Evolutionary conservation across 2,888 invertebrate genomes (phyloP), one percentile per base, ranked within the genome.

Genomic region (Drosophila formosana): DNA sequence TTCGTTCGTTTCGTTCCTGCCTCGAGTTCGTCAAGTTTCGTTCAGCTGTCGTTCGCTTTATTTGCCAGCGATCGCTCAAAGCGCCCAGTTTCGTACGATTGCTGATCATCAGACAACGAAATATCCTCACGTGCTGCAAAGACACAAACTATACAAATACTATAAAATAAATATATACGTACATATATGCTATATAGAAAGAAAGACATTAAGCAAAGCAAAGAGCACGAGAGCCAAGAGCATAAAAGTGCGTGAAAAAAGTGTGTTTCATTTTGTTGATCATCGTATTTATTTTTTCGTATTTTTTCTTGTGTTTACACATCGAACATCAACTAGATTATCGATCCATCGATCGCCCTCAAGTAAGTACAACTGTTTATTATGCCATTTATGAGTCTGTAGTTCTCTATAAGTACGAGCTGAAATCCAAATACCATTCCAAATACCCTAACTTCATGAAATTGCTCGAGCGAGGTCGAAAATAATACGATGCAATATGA

Each of bases 51-150:
- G 37, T 37, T 51, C 13, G 13, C 28, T 62, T 60, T 45, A 56
- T 43, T 63, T 60, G 11, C 9, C 55, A 45, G 28, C 45, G 52
- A 32, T 53, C 66, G 32, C 23, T 60, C 52, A 50, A 56, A 45
- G 55, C 56, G 63, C 47, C 63, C 4, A 57, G 64, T 50, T 62
- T 65, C 63, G 32, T 52, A 43, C 52, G 39, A 11, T 13, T 39
- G 32, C 39, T 28, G 41, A 49, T 9, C 32, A 43, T 7, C 32
- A 39, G 18, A 7, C 28, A 11, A 37, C 1, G 23, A 39, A 63
- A 64, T 18, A 61, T 61, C 39, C 71, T 71, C 75, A 75, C 75
- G 75, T 75, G 75, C 75, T 63, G 39, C 63, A 47, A 13, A 49
- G 9, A 8, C 39, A 11, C 45, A 11, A 37, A 46, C 52, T 45